Percentiles rank a stretch among this genome's conserved stretches.
These are phyloP conservation scores for Aspiorhynchus laticeps DNA, from an alignment of 2,113 vertebrate species.

Conservation along the genomic window DNA sequence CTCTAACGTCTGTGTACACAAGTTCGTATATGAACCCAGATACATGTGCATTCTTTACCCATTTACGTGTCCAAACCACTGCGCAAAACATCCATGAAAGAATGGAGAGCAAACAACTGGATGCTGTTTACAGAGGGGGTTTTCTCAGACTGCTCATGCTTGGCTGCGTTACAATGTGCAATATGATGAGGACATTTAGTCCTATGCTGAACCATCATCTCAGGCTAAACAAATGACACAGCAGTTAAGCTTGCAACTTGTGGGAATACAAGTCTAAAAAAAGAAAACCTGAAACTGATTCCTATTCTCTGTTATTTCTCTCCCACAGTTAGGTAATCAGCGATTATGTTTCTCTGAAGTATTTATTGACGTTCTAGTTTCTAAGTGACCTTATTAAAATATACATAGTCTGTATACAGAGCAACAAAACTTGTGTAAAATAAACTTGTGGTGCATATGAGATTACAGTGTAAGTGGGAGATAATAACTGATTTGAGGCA, in stretches of 20 bases:
- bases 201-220: not conserved
- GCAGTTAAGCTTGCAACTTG: not conserved
- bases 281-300: not conserved
- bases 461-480: not conserved
- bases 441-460: not conserved
- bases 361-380: conserved; percentile 3
- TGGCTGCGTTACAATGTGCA: conserved; percentile 5
- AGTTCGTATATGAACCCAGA: not conserved
- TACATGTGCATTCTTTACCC: not conserved
- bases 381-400: not conserved
- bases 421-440: not conserved
- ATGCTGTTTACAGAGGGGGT: conserved; percentile 2
- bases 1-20: not conserved
- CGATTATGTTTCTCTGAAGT: not conserved
- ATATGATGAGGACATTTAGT: conserved; percentile 10
- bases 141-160: not conserved
- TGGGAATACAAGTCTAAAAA: not conserved
- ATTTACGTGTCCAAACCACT: not conserved
- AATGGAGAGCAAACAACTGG: not conserved
- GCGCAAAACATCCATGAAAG: not conserved
- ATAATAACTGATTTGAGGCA: conserved; percentile 11
- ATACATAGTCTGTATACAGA: not conserved
- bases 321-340: not conserved
- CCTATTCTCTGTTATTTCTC: not conserved
- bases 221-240: conserved; percentile 18